Percentiles rank a stretch among this genome's conserved stretches.
Conservation (phyloP, 92 coral and sea anemone genomes). For the Parazoanthus swiftii region DNA sequence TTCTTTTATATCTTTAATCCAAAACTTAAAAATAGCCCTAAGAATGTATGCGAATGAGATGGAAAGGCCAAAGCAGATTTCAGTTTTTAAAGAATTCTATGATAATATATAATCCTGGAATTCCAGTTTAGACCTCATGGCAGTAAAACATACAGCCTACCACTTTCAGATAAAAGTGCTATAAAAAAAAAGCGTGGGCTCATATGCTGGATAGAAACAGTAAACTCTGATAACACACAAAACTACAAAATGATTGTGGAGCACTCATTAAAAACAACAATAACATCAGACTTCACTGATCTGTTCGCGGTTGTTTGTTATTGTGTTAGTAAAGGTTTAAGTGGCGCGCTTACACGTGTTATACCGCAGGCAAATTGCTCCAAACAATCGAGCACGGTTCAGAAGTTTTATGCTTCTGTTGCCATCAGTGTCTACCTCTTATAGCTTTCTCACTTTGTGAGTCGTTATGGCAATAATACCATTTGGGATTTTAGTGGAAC, state of each 20-base stretch:
- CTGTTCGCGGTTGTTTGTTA: not conserved
- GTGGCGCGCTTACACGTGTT: not conserved
- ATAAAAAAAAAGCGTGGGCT: too few relatives aligned
- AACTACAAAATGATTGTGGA: not conserved
- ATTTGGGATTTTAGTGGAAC: too few relatives aligned
- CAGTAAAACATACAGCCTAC: not conserved
- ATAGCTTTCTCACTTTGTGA: too few relatives aligned
- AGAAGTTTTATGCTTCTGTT: too few relatives aligned
- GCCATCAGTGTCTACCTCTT: too few relatives aligned
- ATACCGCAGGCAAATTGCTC: not conserved
- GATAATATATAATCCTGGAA: not conserved
- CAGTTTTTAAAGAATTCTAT: not conserved
- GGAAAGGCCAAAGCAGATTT: not conserved
- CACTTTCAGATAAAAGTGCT: too few relatives aligned
- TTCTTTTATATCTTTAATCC: not conserved
- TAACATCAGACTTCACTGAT: not conserved
- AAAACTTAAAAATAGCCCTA: not conserved
- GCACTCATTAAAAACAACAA: not conserved
- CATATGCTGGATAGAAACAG: too few relatives aligned
- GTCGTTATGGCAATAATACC: too few relatives aligned
- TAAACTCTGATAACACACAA: too few relatives aligned
- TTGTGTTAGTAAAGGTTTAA: conserved; percentile 6
- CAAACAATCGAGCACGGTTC: not conserved
- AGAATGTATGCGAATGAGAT: not conserved
- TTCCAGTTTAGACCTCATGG: not conserved